phyloP scores from a whole-genome alignment of 2,797 vertebrate genomes.

The Cynodonichthys magdalenae region DNA sequence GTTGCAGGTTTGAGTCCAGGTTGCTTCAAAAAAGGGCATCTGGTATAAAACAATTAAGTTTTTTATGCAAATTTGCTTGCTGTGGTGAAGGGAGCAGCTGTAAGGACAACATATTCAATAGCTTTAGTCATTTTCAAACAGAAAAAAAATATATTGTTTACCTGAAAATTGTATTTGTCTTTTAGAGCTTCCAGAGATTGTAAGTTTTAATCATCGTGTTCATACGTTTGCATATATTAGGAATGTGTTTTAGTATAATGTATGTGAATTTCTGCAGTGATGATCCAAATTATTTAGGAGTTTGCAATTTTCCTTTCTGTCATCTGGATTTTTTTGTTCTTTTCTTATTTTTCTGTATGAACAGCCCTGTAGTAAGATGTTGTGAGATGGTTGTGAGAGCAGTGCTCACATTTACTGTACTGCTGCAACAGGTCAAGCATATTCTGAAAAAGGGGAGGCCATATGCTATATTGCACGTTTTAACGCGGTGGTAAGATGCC shows the following conservation, averaged over 20 bases:
- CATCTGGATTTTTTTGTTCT: conserved; percentile 16
- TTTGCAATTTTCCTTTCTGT: conserved; percentile 24
- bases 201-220: conserved; percentile 4
- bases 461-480: conserved; percentile 41
- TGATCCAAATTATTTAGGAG: background rate
- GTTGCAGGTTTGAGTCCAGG: no score
- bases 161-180: background rate
- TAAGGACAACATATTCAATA: no score
- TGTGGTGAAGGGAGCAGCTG: no score
- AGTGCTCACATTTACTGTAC: conserved; percentile 18
- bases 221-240: background rate
- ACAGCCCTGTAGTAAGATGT: conserved; percentile 8
- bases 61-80: no score
- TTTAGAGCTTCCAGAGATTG: background rate
- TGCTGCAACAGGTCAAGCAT: conserved; percentile 25
- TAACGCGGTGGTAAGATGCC: conserved; percentile 46
- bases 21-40: no score
- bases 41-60: no score
- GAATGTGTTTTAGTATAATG: conserved; percentile 6
- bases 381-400: conserved; percentile 8
- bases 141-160: background rate
- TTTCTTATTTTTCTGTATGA: conserved; percentile 4
- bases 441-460: conserved; percentile 24
- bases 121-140: background rate
- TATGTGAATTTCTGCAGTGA: background rate